Conservation (phyloP, 1,140 invertebrate species). For the Tetramorium simillimum region DNA sequence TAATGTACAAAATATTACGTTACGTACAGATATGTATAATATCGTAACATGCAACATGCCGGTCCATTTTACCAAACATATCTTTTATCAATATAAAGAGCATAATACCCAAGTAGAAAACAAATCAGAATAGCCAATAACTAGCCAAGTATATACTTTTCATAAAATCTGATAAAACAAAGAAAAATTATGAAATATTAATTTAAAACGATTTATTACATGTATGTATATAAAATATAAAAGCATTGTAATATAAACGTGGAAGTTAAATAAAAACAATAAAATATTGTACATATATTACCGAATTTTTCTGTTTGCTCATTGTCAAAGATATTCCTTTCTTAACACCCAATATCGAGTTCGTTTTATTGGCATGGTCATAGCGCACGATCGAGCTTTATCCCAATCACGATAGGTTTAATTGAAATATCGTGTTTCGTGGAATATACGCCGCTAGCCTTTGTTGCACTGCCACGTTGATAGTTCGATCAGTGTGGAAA, state of each 20-base stretch:
- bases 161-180: neutral
- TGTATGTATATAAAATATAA: too few species aligned
- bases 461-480: slow-evolving; percentile 51
- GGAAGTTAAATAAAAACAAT: slow-evolving; percentile 34
- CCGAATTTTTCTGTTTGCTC: neutral
- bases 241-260: neutral
- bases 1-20: neutral
- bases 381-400: slow-evolving; percentile 42
- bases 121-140: neutral
- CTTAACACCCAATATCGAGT: slow-evolving; percentile 55
- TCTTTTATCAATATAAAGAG: neutral
- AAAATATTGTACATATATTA: slow-evolving; percentile 22
- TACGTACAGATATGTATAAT: neutral
- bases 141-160: neutral
- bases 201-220: neutral
- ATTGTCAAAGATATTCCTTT: slow-evolving; percentile 39
- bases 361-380: slow-evolving; percentile 59
- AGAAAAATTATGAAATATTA: neutral
- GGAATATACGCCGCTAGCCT: slow-evolving; percentile 46
- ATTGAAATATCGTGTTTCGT: slow-evolving; percentile 72
- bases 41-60: neutral
- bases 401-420: slow-evolving; percentile 56
- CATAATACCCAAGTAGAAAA: neutral
- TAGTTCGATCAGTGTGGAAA: slow-evolving; percentile 43
- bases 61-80: neutral